Evolutionary conservation across 2,888 invertebrate species (phyloP), one percentile per base, ranked within the genome.

Genomic region (Gastrophysa polygoni): DNA sequence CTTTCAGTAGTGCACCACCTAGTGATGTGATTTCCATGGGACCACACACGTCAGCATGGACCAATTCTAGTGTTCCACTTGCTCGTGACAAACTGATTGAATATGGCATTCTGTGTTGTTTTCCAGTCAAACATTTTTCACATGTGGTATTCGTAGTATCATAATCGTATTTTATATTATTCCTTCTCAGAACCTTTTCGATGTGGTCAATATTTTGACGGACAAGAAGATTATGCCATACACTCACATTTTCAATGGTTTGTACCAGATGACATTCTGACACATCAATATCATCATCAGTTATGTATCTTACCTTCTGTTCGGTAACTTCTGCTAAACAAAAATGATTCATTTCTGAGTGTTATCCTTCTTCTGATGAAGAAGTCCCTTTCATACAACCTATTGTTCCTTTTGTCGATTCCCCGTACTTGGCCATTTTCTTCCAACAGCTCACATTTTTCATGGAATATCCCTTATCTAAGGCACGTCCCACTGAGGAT

Each of bases 71-170:
- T 60, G 52, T 64, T 68, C 56, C 54, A 24, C 14, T 68, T 14
- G 70, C 72, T 64, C 70, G 71, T 6, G 62, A 61, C 3, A 62
- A 61, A 18, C 47, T 56, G 32, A 67, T 60, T 32, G 56, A 20
- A 57, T 76, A 77, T 5, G 73, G 71, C 8, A 75, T 63, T 18
- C 73, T 64, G 17, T 63, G 28, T 43, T 75, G 72, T 59, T 75
- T 77, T 0, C 71, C 75, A 44, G 76, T 71, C 65, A 61, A 64
- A 51, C 74, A 71, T 24, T 48, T 29, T 58, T 66, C 43, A 59
- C 59, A 62, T 11, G 4, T 28, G 4, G 54, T 16, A 57, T 16
- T 48, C 14, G 48, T 43, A 10, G 18, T 34, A 17, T 51, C 38
- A 24, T 63, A 51, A 21, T 46, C 43, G 43, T 32, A 64, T 16